Conservation (phyloP, 1,140 invertebrate genomes). For the Cheumatopsyche charites region DNA sequence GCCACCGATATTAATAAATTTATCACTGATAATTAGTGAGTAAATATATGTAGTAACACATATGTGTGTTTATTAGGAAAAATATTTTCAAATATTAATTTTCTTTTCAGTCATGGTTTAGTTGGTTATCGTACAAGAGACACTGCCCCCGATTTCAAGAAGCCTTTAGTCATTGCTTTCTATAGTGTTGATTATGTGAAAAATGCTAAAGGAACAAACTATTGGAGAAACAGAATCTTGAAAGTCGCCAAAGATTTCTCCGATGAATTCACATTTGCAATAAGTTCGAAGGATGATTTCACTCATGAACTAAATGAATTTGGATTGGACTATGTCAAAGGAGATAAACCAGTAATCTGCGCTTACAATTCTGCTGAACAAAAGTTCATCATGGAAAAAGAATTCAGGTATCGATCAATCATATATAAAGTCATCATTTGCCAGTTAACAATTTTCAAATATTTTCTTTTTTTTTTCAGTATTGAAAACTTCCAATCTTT, state of each 20-base stretch:
- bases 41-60: constrained; percentile 50
- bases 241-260: constrained; percentile 86
- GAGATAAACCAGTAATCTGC: constrained; percentile 88
- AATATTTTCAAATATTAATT: no score
- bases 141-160: constrained; percentile 84
- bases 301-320: constrained; percentile 93
- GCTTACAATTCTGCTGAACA: constrained; percentile 81
- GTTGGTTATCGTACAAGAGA: constrained; percentile 88
- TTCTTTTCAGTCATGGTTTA: constrained; percentile 83
- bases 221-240: constrained; percentile 96
- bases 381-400: constrained; percentile 89
- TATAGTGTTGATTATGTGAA: constrained; percentile 96
- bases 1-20: constrained; percentile 78
- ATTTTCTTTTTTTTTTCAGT: constrained; percentile 60
- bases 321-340: constrained; percentile 85
- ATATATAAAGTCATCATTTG: neutral
- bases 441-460: neutral
- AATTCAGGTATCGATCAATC: constrained; percentile 77
- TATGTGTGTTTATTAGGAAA: constrained; percentile 29
- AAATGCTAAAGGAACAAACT: constrained; percentile 98
- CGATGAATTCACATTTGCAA: constrained; percentile 82
- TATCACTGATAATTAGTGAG: constrained; percentile 86
- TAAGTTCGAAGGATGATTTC: constrained; percentile 92
- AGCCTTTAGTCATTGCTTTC: constrained; percentile 90
- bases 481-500: constrained; percentile 89